These are phyloP conservation scores for Caloenas nicobarica DNA, from an alignment of 2,113 vertebrate genomes.

Conservation along the genomic window DNA sequence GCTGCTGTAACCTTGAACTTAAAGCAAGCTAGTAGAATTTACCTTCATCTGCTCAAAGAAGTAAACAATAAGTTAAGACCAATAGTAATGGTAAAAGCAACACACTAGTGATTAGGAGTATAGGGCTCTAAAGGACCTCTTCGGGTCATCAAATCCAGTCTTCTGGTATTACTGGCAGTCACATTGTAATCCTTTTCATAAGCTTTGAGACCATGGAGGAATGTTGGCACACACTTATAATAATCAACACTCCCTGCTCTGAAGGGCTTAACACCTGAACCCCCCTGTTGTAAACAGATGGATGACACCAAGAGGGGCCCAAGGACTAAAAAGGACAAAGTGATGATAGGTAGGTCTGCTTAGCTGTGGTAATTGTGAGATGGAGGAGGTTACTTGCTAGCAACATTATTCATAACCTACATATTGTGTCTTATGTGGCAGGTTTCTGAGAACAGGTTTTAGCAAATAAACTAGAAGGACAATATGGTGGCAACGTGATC, in stretches of 20 bases:
- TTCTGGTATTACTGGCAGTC: neutral
- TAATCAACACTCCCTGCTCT: neutral
- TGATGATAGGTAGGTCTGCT: neutral
- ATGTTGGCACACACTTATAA: neutral
- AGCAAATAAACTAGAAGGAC: neutral
- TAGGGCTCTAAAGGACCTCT: neutral
- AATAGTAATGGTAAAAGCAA: neutral
- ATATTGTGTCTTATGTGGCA: neutral
- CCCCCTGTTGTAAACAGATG: neutral
- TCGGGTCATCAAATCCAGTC: constrained; percentile 6
- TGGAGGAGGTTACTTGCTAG: neutral
- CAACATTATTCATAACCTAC: neutral
- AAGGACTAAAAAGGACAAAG: neutral
- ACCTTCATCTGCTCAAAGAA: neutral
- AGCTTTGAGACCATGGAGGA: neutral
- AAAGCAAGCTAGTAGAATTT: neutral
- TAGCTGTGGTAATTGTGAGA: neutral
- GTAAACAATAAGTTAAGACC: neutral
- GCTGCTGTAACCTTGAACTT: constrained; percentile 25
- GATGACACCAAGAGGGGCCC: neutral
- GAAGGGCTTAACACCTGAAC: constrained; percentile 8
- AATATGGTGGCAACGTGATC: neutral
- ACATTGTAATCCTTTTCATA: neutral
- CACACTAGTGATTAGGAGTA: neutral
- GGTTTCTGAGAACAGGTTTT: neutral